phyloP scores from a whole-genome alignment of 2,113 vertebrate species.

The Seriola quinqueradiata region DNA sequence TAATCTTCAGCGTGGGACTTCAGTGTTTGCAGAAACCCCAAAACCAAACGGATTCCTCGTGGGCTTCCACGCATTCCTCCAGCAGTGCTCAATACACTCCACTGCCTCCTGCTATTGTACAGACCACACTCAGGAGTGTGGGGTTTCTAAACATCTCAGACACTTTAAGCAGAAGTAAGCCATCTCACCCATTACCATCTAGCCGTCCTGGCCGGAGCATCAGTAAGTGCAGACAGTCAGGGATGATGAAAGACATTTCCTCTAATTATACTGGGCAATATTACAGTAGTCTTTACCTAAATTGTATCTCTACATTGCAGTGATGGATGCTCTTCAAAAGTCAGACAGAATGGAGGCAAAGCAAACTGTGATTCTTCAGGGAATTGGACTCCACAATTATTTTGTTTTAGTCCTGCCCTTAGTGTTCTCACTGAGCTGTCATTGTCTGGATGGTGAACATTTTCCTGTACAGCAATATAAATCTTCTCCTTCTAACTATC shows the following conservation, averaged over 20 bases:
- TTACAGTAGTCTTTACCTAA: constrained; percentile 33
- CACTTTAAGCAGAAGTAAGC: constrained; percentile 38
- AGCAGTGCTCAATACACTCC: constrained; percentile 70
- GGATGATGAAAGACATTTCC: constrained; percentile 64
- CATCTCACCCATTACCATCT: constrained; percentile 31
- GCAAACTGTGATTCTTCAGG: constrained; percentile 27
- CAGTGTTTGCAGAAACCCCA: constrained; percentile 84
- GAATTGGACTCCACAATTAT: constrained; percentile 49
- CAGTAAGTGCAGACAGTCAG: constrained; percentile 59
- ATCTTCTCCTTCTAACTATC: constrained; percentile 25
- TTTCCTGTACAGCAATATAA: background rate
- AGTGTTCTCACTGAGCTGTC: constrained; percentile 3
- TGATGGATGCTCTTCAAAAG: constrained; percentile 41
- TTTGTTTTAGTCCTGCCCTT: constrained; percentile 29
- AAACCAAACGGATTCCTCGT: constrained; percentile 82
- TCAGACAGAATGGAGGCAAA: constrained; percentile 42
- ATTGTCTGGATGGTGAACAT: constrained; percentile 27
- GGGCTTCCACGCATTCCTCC: constrained; percentile 84
- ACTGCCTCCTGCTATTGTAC: constrained; percentile 72
- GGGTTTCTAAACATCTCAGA: constrained; percentile 81
- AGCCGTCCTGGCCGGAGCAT: constrained; percentile 35
- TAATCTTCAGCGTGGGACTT: constrained; percentile 77
- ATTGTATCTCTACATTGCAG: constrained; percentile 41
- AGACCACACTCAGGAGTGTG: constrained; percentile 79
- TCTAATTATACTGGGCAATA: constrained; percentile 47